Evolutionary conservation across 92 coral and sea anemone species (phyloP), one percentile per base, ranked within the genome.

Genomic region (Blastomussa wellsi): DNA sequence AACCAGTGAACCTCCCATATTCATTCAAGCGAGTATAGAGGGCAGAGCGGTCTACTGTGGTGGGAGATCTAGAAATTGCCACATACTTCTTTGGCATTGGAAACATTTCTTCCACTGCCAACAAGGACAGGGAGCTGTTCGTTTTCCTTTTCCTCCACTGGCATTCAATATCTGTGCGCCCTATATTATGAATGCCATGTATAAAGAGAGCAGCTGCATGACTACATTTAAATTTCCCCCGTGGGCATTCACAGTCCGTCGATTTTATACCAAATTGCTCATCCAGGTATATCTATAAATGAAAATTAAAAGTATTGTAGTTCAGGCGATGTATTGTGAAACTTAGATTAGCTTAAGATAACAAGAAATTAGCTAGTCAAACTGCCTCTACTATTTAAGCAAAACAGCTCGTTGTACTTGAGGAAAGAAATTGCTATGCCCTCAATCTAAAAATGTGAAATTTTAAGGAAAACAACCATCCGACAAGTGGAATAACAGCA

Each of bases 1-100:
- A 79, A 14, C 92, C 92, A n/a, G 92, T 85, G 47, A 86, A 89
- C 70, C 79, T 80, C 57, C 92, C 84, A 75, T 89, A 86, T 39
- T 74, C 57, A 10, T 44, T 22, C 5, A 85, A 37, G 60, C 81
- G 83, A 24, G 42, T 48, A 55, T 65, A 85, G n/a, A 89, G 72
- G 28, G 80, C 77, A 28, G 42, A 48, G 38, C 73, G 67, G 66
- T 90, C 90, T 62, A 53, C 38, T 39, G 42, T 36, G 11, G 83
- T 79, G 10, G 83, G 83, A 22, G 37, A 62, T 29, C 73, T 60
- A 26, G 74, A 79, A 36, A 60, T 35, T 15, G 55, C 38, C 39
- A 24, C 38, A 60, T 59, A 79, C 59, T 79, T 20, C 42, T 79
- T 79, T 60, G 55, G 17, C 14, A 73, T 73, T 37, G 73, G 83